These are phyloP conservation scores for Melanophora roralis DNA, from an alignment of 2,888 invertebrate species.

Conservation along the genomic window DNA sequence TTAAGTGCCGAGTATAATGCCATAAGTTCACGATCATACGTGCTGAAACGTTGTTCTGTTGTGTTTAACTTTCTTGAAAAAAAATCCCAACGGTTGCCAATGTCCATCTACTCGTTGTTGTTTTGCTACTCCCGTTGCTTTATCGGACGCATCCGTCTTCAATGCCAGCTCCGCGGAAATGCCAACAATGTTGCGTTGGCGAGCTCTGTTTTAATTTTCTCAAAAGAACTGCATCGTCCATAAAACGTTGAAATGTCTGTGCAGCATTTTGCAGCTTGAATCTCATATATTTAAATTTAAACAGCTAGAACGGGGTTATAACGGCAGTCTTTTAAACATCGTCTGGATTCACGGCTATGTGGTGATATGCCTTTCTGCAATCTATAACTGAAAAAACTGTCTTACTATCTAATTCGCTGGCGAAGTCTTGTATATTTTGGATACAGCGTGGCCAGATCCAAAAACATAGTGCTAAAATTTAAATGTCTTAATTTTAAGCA, in stretches of 20 bases:
- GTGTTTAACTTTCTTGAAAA: constrained; percentile 29
- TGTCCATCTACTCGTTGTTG: neutral
- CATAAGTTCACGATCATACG: constrained; percentile 39
- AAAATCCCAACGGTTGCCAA: constrained; percentile 11
- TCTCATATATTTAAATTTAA: constrained; percentile 44
- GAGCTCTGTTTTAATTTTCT: neutral
- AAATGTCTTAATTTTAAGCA: no score
- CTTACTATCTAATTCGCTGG: constrained; percentile 8
- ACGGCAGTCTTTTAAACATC: constrained; percentile 41
- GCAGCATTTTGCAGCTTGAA: constrained; percentile 45
- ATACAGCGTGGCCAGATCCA: no score
- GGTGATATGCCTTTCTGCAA: constrained; percentile 28
- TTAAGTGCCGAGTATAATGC: constrained; percentile 36
- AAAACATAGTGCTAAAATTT: no score
- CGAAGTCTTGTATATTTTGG: constrained; percentile 69
- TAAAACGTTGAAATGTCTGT: constrained; percentile 34
- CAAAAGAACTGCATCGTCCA: constrained; percentile 25
- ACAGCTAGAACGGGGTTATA: constrained; percentile 43
- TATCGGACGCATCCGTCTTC: constrained; percentile 20
- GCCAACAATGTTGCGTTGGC: neutral
- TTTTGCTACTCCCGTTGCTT: constrained; percentile 13
- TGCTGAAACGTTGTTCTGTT: constrained; percentile 36
- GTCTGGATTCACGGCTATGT: constrained; percentile 12
- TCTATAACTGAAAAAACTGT: constrained; percentile 41
- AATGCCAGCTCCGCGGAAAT: neutral